Percentiles rank a stretch among this genome's conserved stretches.
Evolutionary conservation across 2,113 vertebrate species (phyloP).

Genomic region (Leptobrachium ailaonicum): DNA sequence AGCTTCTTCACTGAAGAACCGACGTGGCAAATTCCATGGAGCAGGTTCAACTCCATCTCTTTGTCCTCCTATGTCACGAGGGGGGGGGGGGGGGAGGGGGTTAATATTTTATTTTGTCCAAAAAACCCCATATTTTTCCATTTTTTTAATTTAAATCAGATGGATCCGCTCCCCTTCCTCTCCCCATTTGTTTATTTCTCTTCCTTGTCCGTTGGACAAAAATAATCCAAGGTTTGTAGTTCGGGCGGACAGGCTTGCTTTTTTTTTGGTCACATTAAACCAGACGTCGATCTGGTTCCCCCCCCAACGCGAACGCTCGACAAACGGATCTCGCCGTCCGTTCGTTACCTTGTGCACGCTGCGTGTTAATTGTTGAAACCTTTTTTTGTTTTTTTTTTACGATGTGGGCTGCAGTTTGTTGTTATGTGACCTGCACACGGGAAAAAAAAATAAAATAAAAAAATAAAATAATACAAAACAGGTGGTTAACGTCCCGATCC

Average conservation of each 20-base stretch:
- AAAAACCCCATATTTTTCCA: too few species aligned
- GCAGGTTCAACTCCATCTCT: conserved; percentile 73
- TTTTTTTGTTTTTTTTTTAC: conserved; percentile 63
- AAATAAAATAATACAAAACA: conserved; percentile 52
- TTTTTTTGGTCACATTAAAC: conserved; percentile 49
- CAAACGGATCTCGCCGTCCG: conserved; percentile 74
- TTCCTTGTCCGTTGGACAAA: conserved; percentile 81
- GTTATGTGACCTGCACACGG: conserved; percentile 93
- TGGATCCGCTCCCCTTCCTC: conserved; percentile 68
- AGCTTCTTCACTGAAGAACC: conserved; percentile 88
- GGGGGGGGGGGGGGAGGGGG: background rate
- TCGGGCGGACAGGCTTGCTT: too few species aligned
- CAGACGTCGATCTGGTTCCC: conserved; percentile 75
- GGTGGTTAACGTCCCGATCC: conserved; percentile 41
- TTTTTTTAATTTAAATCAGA: conserved; percentile 49
- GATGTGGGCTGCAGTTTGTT: conserved; percentile 97
- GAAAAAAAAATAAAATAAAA: conserved; percentile 69
- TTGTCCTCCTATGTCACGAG: background rate
- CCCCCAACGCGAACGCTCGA: conserved; percentile 74
- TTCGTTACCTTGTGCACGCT: conserved; percentile 42
- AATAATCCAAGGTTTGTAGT: conserved; percentile 58
- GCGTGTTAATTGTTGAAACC: conserved; percentile 51
- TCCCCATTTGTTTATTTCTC: conserved; percentile 8
- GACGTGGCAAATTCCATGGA: conserved; percentile 78
- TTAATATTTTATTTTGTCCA: too few species aligned